Conservation (phyloP, 2,113 vertebrate species). For the Mystacornis crossleyi region DNA sequence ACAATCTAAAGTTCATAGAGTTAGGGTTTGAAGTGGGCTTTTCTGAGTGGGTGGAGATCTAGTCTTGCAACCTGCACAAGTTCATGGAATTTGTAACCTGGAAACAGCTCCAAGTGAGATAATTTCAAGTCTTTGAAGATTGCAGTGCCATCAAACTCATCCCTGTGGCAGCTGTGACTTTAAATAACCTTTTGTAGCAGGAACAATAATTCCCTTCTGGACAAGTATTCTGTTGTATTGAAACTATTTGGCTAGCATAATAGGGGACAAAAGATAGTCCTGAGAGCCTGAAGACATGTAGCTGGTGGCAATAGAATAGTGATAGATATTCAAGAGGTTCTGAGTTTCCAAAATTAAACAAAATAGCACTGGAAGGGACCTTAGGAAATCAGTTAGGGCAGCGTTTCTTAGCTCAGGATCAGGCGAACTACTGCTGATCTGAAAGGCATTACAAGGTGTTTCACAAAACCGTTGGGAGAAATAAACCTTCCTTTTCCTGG, state of each 20-base stretch:
- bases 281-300: background rate
- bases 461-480: background rate
- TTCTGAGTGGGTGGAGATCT: background rate
- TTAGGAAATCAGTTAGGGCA: background rate
- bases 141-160: background rate
- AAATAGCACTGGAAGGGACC: background rate
- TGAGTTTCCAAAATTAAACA: background rate
- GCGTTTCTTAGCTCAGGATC: background rate
- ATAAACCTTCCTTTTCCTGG: slow-evolving; percentile 15
- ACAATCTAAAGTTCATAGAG: background rate
- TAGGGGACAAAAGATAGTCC: background rate
- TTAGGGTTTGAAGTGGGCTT: background rate
- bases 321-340: background rate
- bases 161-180: background rate
- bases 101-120: background rate
- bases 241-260: background rate
- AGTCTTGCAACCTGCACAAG: background rate
- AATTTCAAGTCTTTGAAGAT: background rate
- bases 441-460: background rate
- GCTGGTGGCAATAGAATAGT: background rate
- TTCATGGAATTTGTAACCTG: background rate
- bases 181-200: background rate
- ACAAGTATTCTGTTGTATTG: background rate
- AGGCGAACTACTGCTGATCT: background rate
- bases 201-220: background rate